phyloP scores from a whole-genome alignment of 1,140 invertebrate genomes.

The Temnothorax nylanderi region DNA sequence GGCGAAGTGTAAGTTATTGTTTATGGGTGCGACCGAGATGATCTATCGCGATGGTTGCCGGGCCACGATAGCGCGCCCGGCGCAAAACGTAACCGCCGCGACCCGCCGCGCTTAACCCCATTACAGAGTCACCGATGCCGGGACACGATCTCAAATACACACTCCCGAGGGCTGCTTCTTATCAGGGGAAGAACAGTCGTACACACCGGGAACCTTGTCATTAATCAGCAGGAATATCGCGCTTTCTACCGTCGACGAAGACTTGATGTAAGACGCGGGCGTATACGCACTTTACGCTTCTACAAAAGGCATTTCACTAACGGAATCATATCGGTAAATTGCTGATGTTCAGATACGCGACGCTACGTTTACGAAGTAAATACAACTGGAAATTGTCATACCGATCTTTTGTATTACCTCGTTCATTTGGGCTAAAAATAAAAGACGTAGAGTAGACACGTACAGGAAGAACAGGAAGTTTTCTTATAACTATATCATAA shows the following conservation, averaged over 20 bases:
- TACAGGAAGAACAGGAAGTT: not conserved
- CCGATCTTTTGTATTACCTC: not conserved
- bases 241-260: conserved; percentile 36
- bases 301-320: not conserved
- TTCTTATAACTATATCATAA: not conserved
- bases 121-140: conserved; percentile 80
- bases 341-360: conserved; percentile 20
- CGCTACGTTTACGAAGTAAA: not conserved
- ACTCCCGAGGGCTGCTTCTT: conserved; percentile 74
- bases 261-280: conserved; percentile 19
- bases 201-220: conserved; percentile 70
- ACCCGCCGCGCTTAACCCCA: conserved; percentile 78
- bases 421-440: not conserved
- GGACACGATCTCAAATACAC: conserved; percentile 79
- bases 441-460: not conserved
- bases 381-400: not conserved
- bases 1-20: conserved; percentile 81
- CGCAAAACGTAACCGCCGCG: conserved; percentile 72
- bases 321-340: not conserved
- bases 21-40: conserved; percentile 77
- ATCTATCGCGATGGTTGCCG: conserved; percentile 79
- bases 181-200: conserved; percentile 77
- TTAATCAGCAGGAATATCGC: conserved; percentile 75
- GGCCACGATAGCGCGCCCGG: conserved; percentile 75
- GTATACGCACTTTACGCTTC: conserved; percentile 16